Base-by-base conservation (phyloP, 2,797 vertebrate species). In the Loris lydekkerianus region DNA sequence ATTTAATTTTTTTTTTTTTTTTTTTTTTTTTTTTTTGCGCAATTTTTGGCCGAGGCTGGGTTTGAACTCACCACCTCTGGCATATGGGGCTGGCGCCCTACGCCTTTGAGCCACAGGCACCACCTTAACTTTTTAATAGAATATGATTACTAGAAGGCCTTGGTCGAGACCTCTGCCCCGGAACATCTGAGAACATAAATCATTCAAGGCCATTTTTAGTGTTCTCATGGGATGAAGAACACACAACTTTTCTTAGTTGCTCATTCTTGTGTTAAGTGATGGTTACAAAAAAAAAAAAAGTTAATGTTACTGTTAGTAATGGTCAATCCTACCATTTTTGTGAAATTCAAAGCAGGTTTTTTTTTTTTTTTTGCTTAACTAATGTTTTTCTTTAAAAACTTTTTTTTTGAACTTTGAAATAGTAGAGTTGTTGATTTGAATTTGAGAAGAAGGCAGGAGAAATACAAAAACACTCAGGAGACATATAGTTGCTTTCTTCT, bases 381-480 rank as follows among this genome's bases (percentile, higher is more conserved):
- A 40, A 60, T 72, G 40, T 60, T 58, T 86, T 60, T 86, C 46
- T 70, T 7, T 18, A 84, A 84, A 85, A 70, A 37, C 46, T 31
- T 60, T 46, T 92, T 95, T 91, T 94, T 10, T 67, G 76, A 85
- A 65, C 78, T 89, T 91, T 91, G 75, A 49, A 58, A 40, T 10
- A 77, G 46, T 49, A 34, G 9, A 58, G 10, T 75, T 91, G 61
- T 14, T 86, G 63, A n/a, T 5, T 25, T 31, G 93, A 73, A 43
- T 94, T 43, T 81, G 46, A 75, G 25, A 67, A 87, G 56, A 93
- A 93, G 76, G 81, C 65, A 93, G 61, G 4, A 85, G 84, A 89
- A 93, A 89, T 53, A 94, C 53, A 31, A 86, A 86, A 76, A 27
- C 46, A 27, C 27, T 63, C 40, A 7, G 69, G 77, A 77, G 80